Percentiles rank a stretch among this genome's conserved stretches.
Evolutionary conservation across 64 coral and sea anemone genomes (phyloP).

Genomic region (Actinia equina): DNA sequence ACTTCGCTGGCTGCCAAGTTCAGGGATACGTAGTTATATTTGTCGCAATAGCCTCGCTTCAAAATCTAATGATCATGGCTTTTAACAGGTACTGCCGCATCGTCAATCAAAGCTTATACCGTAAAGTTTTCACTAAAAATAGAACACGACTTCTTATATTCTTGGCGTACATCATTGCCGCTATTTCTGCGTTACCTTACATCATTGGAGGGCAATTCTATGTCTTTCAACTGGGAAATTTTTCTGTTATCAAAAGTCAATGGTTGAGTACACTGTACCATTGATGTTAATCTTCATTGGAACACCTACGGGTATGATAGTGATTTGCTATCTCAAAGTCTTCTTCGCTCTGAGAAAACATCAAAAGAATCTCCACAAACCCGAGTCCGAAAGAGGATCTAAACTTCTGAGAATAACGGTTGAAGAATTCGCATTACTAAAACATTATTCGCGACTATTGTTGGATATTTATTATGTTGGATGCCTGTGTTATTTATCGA

Average conservation of each 20-base stretch:
- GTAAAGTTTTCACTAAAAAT: constrained; percentile 30
- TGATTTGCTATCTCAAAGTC: constrained; percentile 11
- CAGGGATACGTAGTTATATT: constrained; percentile 49
- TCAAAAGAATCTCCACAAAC: constrained; percentile 2
- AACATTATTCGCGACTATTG: constrained; percentile 53
- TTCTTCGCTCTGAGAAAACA: constrained; percentile 8
- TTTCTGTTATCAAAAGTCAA: constrained; percentile 39
- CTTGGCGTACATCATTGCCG: constrained; percentile 1
- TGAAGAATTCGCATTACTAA: constrained; percentile 31
- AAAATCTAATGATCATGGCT: constrained; percentile 50
- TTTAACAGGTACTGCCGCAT: constrained; percentile 56
- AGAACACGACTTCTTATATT: constrained; percentile 17
- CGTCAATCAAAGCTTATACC: constrained; percentile 38
- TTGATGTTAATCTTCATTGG: constrained; percentile 32
- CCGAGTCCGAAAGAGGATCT: too few species aligned
- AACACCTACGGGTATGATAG: background rate
- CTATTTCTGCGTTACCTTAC: constrained; percentile 25
- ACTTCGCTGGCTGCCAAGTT: constrained; percentile 37
- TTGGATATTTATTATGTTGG: constrained; percentile 39
- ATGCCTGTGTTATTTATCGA: constrained; percentile 47
- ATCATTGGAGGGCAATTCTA: constrained; percentile 24
- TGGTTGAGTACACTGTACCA: background rate
- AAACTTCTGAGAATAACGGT: background rate
- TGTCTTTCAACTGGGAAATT: constrained; percentile 57
- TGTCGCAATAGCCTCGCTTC: constrained; percentile 23